phyloP scores from a whole-genome alignment of 2,113 vertebrate genomes.

The Serilophus lunatus region DNA sequence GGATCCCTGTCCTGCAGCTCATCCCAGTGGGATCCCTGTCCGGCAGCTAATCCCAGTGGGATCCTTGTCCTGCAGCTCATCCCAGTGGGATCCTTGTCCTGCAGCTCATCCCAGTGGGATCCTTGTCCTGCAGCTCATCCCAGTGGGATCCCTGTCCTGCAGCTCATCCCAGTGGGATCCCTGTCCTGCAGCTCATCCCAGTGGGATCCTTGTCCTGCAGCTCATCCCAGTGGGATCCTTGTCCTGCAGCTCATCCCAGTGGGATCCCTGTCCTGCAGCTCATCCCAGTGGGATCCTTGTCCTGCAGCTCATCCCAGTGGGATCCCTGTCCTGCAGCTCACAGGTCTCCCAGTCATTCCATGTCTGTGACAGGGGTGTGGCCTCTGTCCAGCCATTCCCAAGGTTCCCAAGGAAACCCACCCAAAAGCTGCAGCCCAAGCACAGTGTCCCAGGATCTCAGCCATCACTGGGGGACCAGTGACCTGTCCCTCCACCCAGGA shows the following conservation, averaged over 20 bases:
- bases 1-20: no score
- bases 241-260: background rate
- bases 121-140: no score
- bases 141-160: no score
- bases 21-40: no score
- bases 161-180: no score
- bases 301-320: accelerated
- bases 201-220: background rate
- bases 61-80: no score
- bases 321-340: background rate
- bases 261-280: background rate
- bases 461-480: accelerated
- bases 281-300: no score
- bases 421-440: background rate
- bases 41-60: no score
- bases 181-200: accelerated
- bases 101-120: no score
- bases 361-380: accelerated
- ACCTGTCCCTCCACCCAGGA: background rate
- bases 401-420: background rate
- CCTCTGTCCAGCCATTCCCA: background rate
- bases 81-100: no score
- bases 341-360: accelerated
- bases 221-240: background rate
- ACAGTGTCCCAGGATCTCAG: accelerated